Evolutionary conservation across 2,888 invertebrate species (phyloP).

Genomic region (Trachelus stipa): DNA sequence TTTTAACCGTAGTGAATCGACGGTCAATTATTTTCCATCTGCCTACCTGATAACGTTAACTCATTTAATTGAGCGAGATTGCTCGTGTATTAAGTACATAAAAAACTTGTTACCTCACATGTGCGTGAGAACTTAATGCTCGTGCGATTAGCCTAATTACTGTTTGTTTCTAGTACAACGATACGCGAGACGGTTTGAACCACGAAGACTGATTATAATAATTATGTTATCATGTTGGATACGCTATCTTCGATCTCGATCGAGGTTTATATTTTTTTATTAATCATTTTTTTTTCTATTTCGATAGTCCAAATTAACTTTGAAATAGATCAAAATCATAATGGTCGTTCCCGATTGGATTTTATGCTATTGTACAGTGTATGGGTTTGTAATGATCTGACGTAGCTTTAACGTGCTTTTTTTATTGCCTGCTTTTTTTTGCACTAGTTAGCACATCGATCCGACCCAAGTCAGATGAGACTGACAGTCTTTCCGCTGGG

Average conservation of each 20-base stretch:
- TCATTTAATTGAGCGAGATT: neutral
- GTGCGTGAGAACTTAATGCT: neutral
- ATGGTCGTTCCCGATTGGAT: neutral
- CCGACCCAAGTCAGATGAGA: slow-evolving; percentile 51
- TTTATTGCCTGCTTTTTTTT: neutral
- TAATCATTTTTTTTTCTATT: neutral
- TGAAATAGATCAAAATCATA: neutral
- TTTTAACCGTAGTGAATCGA: neutral
- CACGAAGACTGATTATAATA: slow-evolving; percentile 12
- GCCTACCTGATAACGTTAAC: neutral
- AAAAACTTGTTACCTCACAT: neutral
- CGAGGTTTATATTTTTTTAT: neutral
- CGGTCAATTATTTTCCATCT: neutral
- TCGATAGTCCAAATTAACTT: neutral
- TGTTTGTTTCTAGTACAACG: slow-evolving; percentile 19
- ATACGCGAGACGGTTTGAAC: slow-evolving; percentile 10
- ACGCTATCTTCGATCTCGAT: neutral
- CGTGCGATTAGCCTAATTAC: slow-evolving; percentile 11
- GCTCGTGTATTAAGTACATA: neutral
- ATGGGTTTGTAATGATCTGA: neutral
- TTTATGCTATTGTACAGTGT: neutral
- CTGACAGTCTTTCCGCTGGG: slow-evolving; percentile 51
- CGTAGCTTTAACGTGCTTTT: neutral
- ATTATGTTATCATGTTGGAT: neutral
- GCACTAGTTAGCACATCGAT: slow-evolving; percentile 53